A percentile compares a stretch with the other conserved stretches of the same genome.
phyloP scores from a whole-genome alignment of 2,888 invertebrate genomes.

The Phytoseiulus persimilis region DNA sequence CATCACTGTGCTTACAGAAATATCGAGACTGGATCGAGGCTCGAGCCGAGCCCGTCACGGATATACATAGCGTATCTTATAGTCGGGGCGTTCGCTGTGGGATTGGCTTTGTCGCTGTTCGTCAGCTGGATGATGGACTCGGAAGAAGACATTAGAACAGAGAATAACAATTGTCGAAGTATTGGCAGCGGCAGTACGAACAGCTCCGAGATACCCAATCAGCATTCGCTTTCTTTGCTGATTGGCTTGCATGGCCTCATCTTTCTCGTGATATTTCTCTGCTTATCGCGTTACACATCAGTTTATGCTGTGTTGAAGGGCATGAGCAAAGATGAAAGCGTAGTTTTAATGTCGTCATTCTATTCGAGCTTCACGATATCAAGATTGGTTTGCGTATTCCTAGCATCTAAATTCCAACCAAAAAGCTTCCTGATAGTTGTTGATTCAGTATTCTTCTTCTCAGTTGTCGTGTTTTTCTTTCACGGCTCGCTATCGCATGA shows the following conservation, averaged over 20 bases:
- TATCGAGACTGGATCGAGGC: background rate
- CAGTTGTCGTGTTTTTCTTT: background rate
- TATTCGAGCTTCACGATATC: conserved; percentile 22
- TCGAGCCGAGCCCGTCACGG: background rate
- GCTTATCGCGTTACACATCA: conserved; percentile 9
- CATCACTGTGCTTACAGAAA: background rate
- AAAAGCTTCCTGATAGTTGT: background rate
- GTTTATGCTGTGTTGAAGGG: conserved; percentile 16
- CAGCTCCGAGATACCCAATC: background rate
- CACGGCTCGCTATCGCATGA: background rate
- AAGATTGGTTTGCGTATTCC: background rate
- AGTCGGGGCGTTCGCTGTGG: background rate
- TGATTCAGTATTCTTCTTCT: background rate
- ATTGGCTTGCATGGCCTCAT: conserved; percentile 12
- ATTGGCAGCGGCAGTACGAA: background rate
- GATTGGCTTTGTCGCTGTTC: background rate
- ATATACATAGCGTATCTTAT: background rate
- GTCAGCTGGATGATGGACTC: background rate
- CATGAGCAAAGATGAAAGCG: conserved; percentile 13
- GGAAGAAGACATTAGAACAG: background rate
- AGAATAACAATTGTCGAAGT: background rate
- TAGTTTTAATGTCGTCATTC: conserved; percentile 13
- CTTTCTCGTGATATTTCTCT: conserved; percentile 9
- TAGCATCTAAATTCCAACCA: background rate
- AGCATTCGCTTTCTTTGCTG: background rate